A percentile compares a stretch with the other conserved stretches of the same genome.
Conservation (phyloP, 2,888 invertebrate species). For the Melitaea athalia region DNA sequence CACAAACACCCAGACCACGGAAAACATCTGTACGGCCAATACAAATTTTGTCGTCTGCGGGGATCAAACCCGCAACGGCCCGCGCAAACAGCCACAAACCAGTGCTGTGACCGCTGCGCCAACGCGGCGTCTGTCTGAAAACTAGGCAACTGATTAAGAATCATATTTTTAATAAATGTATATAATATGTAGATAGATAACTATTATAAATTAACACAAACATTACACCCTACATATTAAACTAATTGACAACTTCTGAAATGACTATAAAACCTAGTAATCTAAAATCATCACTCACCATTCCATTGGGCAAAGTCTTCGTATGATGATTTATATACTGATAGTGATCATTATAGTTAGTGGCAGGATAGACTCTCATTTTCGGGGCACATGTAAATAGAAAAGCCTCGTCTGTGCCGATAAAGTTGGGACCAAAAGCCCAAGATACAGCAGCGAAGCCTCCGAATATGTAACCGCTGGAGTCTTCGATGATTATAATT, state of each 20-base stretch:
- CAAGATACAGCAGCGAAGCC: constrained; percentile 92
- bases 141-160: too few species aligned
- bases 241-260: too few species aligned
- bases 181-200: too few species aligned
- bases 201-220: too few species aligned
- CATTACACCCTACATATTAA: background rate
- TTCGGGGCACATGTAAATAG: constrained; percentile 92
- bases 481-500: constrained; percentile 91
- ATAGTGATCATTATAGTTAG: constrained; percentile 93
- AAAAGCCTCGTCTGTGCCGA: constrained; percentile 89
- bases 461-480: constrained; percentile 92
- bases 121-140: too few species aligned
- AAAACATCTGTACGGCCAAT: too few species aligned
- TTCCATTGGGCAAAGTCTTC: constrained; percentile 96
- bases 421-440: constrained; percentile 89
- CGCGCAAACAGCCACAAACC: too few species aligned
- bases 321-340: constrained; percentile 96
- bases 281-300: constrained; percentile 80
- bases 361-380: constrained; percentile 89
- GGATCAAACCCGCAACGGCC: too few species aligned
- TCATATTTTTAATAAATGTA: too few species aligned
- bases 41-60: too few species aligned
- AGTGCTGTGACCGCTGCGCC: too few species aligned
- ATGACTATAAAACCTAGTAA: background rate
- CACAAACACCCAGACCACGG: too few species aligned